Evolutionary conservation across 2,113 vertebrate species (phyloP).

Genomic region (Planiliza haematocheilus): DNA sequence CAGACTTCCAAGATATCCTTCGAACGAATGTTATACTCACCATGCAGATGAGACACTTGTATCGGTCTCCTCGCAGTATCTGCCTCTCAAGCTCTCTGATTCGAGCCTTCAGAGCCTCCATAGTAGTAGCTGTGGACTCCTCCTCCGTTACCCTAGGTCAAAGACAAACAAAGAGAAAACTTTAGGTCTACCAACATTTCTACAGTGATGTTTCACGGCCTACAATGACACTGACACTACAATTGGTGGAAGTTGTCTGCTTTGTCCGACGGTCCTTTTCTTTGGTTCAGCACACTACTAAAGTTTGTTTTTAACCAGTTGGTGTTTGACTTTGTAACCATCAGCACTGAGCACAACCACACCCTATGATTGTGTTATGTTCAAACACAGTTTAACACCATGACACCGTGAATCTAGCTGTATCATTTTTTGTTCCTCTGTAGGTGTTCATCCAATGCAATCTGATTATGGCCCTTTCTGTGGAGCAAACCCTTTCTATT

Average conservation of each 20-base stretch:
- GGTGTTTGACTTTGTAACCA: not conserved
- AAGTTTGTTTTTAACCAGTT: not conserved
- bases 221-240: too few species aligned
- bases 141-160: conserved; percentile 95
- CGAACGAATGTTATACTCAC: conserved; percentile 81
- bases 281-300: not conserved
- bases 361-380: too few species aligned
- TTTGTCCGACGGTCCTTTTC: too few species aligned
- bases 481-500: not conserved
- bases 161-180: not conserved
- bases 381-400: too few species aligned
- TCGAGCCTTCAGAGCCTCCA: conserved; percentile 98
- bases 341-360: not conserved
- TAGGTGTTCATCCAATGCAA: not conserved
- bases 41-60: conserved; percentile 99
- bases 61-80: conserved; percentile 96
- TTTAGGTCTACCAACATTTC: too few species aligned
- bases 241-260: too few species aligned
- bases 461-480: not conserved
- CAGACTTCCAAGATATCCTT: not conserved
- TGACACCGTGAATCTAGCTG: too few species aligned
- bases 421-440: not conserved
- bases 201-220: too few species aligned
- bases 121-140: conserved; percentile 96
- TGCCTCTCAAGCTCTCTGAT: conserved; percentile 99